Evolutionary conservation across 2,797 vertebrate species (phyloP).

Genomic region (Crocidura indochinensis): DNA sequence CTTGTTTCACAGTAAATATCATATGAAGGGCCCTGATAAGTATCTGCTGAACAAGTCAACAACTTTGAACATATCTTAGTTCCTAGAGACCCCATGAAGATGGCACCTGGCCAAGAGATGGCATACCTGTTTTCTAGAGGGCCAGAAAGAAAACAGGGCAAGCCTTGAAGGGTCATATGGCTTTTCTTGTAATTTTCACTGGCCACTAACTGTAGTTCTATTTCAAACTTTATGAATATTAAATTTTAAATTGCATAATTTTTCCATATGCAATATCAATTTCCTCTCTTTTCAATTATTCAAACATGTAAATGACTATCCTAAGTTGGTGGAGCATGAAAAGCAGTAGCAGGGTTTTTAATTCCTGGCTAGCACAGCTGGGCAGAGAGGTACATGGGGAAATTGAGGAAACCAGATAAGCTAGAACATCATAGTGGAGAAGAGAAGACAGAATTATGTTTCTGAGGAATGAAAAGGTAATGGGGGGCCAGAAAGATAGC

Average conservation of each 20-base stretch:
- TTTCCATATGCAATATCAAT: slow-evolving; percentile 44
- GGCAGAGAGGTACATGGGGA: neutral
- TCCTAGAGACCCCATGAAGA: slow-evolving; percentile 39
- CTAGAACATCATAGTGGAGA: neutral
- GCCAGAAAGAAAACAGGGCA: slow-evolving; percentile 42
- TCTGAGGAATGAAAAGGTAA: neutral
- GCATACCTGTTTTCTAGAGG: slow-evolving; percentile 1
- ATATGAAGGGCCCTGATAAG: neutral
- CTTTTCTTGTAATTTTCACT: slow-evolving; percentile 42
- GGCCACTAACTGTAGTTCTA: neutral
- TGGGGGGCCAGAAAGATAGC: too few species aligned
- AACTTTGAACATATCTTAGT: neutral
- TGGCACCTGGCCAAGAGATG: neutral
- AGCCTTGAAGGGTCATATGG: neutral
- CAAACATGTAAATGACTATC: slow-evolving; percentile 49
- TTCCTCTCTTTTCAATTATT: slow-evolving; percentile 38
- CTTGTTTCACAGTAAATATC: neutral
- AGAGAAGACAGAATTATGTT: neutral
- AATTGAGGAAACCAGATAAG: neutral
- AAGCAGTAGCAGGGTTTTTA: neutral
- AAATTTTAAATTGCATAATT: slow-evolving; percentile 50
- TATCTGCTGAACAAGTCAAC: slow-evolving; percentile 38
- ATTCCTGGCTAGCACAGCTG: neutral
- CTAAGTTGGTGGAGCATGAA: slow-evolving; percentile 24
- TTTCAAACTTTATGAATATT: slow-evolving; percentile 31